Evolutionary conservation across 2,113 vertebrate species (phyloP).

Genomic region (Corapipo altera): DNA sequence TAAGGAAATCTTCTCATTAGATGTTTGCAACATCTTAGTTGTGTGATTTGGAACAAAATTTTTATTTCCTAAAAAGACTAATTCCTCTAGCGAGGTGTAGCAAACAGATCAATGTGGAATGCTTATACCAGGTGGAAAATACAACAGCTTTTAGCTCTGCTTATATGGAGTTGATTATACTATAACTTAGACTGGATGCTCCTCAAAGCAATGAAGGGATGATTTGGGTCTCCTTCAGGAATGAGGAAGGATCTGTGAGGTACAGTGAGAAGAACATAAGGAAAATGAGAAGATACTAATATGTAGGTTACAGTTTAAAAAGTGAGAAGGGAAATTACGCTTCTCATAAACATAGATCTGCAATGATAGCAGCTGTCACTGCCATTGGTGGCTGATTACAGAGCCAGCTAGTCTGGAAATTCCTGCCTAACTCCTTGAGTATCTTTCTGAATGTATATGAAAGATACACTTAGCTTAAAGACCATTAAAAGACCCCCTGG

Average conservation of each 20-base stretch:
- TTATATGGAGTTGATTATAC: rapidly evolving
- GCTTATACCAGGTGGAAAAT: neutral
- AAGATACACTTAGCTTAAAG: neutral
- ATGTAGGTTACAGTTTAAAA: neutral
- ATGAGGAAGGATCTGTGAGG: neutral
- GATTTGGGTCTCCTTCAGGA: neutral
- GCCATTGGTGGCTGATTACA: neutral
- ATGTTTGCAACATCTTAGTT: neutral
- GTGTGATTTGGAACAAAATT: neutral
- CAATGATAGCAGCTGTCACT: neutral
- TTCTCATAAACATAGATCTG: neutral
- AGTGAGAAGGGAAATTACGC: neutral
- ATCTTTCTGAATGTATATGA: neutral
- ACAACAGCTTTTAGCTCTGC: neutral
- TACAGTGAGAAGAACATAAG: neutral
- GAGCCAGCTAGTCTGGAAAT: neutral
- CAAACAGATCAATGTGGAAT: neutral
- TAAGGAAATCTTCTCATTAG: neutral
- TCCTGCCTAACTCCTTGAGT: neutral
- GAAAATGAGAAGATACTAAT: neutral
- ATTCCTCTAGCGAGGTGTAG: neutral
- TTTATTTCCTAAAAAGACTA: neutral
- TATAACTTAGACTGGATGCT: neutral
- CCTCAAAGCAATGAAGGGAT: neutral
- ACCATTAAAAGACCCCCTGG: neutral